Conservation (phyloP, 2,888 invertebrate genomes). For the Zaprionus bogoriensis region DNA sequence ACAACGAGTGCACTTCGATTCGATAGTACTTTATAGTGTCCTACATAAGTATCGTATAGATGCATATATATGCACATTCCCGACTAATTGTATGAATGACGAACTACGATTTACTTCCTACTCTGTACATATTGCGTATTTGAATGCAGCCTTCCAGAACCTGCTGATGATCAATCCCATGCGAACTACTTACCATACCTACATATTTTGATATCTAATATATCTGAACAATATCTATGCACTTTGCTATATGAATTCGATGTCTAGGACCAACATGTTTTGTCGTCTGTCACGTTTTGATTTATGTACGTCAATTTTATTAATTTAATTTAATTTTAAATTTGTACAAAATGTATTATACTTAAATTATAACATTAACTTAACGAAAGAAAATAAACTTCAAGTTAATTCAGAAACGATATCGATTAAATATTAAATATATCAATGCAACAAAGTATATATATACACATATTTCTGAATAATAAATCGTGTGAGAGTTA, state of each 20-base stretch:
- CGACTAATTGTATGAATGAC: neutral
- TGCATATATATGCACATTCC: neutral
- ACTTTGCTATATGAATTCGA: slow-evolving; percentile 28
- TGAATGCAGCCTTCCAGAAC: slow-evolving; percentile 45
- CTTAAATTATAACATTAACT: slow-evolving; percentile 72
- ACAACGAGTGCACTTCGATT: slow-evolving; percentile 39
- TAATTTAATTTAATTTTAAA: slow-evolving; percentile 74
- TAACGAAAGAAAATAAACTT: slow-evolving; percentile 68
- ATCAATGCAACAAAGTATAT: slow-evolving; percentile 13
- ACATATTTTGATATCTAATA: slow-evolving; percentile 21
- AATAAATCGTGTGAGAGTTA: slow-evolving; percentile 15
- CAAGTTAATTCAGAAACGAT: slow-evolving; percentile 57
- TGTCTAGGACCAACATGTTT: slow-evolving; percentile 56
- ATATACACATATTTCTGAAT: slow-evolving; percentile 7
- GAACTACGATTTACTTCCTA: neutral
- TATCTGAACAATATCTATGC: slow-evolving; percentile 18
- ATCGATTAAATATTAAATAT: slow-evolving; percentile 22
- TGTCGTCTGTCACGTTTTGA: slow-evolving; percentile 29
- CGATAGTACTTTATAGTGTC: slow-evolving; percentile 23
- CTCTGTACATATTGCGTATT: slow-evolving; percentile 27
- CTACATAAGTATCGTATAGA: neutral
- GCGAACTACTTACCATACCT: slow-evolving; percentile 18
- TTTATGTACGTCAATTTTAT: slow-evolving; percentile 47
- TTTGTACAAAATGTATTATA: slow-evolving; percentile 83
- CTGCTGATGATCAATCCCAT: slow-evolving; percentile 56